Percentiles rank a stretch among this genome's conserved stretches.
Evolutionary conservation across 1,140 invertebrate genomes (phyloP).

Genomic region (Streblospio benedicti): DNA sequence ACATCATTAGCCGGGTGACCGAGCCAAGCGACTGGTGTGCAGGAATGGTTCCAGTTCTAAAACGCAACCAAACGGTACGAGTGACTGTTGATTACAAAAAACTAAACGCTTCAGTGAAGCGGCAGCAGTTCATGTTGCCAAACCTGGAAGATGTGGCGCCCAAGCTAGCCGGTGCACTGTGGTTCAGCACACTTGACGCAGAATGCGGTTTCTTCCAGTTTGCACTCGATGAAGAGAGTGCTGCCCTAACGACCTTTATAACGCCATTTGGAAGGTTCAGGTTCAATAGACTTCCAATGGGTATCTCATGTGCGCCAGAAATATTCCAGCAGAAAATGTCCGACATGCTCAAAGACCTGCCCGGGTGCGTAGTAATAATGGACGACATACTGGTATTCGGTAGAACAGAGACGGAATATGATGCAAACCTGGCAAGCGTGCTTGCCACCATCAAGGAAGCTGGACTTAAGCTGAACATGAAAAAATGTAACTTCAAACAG

Average conservation of each 20-base stretch:
- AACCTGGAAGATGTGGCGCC: conserved; percentile 14
- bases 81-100: conserved; percentile 15
- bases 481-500: background rate
- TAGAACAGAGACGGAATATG: background rate
- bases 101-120: conserved; percentile 17
- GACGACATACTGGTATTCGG: conserved; percentile 14
- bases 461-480: background rate
- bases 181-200: conserved; percentile 1
- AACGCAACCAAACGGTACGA: conserved; percentile 9
- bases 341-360: background rate
- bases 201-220: background rate
- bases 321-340: conserved; percentile 17
- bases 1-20: conserved; percentile 18
- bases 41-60: conserved; percentile 20
- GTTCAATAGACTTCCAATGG: conserved; percentile 21
- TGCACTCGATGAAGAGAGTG: background rate
- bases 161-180: conserved; percentile 11
- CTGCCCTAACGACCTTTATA: conserved; percentile 26
- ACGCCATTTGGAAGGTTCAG: conserved; percentile 19
- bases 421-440: background rate
- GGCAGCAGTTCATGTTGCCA: conserved; percentile 16
- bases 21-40: conserved; percentile 22
- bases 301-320: conserved; percentile 17
- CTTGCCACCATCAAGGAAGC: background rate
- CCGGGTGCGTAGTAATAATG: conserved; percentile 4